These are phyloP conservation scores for Patagioenas fasciata DNA, from an alignment of 2,113 vertebrate species.

Conservation along the genomic window DNA sequence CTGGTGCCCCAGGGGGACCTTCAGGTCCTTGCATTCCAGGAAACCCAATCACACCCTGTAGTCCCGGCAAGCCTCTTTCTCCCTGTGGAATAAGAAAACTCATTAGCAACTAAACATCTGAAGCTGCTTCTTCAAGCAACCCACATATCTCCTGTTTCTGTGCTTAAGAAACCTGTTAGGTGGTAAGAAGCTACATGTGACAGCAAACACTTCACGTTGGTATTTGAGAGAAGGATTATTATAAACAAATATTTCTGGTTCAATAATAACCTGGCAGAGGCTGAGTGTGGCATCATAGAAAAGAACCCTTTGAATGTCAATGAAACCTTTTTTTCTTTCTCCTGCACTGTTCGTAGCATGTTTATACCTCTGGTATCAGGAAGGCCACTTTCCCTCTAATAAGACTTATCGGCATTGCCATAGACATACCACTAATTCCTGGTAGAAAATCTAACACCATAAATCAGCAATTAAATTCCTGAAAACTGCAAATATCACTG, in stretches of 20 bases:
- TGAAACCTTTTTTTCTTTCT: neutral
- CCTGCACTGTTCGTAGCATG: neutral
- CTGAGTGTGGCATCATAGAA: neutral
- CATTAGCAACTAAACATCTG: neutral
- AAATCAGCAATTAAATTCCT: neutral
- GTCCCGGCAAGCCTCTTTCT: slow-evolving; percentile 88
- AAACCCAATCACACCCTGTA: slow-evolving; percentile 93
- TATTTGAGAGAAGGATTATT: neutral
- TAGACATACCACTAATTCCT: neutral
- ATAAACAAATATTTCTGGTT: neutral
- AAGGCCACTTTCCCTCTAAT: neutral
- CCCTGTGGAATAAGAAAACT: slow-evolving; percentile 76
- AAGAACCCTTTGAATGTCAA: neutral
- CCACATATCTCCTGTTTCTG: neutral
- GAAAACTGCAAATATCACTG: neutral
- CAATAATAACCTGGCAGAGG: neutral
- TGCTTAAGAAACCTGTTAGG: neutral
- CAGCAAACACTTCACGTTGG: neutral
- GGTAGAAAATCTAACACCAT: neutral
- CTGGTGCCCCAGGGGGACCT: slow-evolving; percentile 87
- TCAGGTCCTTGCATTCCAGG: slow-evolving; percentile 94
- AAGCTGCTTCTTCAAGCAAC: neutral
- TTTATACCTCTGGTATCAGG: neutral
- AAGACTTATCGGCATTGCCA: neutral
- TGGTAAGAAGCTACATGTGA: neutral